Base-by-base conservation (phyloP, 1,140 invertebrate genomes). In the Papilio dardanus region DNA sequence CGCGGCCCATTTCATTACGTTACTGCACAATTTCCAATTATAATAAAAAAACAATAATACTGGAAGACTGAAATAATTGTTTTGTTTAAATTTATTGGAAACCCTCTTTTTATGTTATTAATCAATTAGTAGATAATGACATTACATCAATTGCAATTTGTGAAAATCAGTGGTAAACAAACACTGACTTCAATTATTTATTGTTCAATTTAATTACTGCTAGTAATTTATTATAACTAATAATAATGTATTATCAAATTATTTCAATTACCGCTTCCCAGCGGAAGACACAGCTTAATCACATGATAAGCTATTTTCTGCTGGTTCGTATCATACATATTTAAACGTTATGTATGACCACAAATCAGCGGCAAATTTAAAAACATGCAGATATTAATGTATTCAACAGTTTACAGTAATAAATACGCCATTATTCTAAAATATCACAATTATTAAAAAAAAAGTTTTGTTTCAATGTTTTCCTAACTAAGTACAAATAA, bases 391-490 rank as follows among this genome's bases (percentile, higher is more conserved):
- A 58, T 58, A 58, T 58, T 58, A 28, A 58, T 58, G 54, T 30
- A 24, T 12, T 58, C 21, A 28, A 58, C 24, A 58, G 24, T 58
- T 28, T 12, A 28, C 2, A 30, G 54, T 14, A 58, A 24, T 58
- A 58, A 58, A 28, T 58, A 58, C 54, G 10, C 21, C 10, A 58
- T 58, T 58, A 58, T 28, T 28, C 54, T 58, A 58, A 58, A 58
- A 58, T 58, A 58, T 58, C 54, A 58, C 54, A 58, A 58, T 50
- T 19, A 50, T 58, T 21, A 58, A 58, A 58, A 58, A 58, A 58
- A 58, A 28, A 58, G 21, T 10, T 54, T 24, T 58, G 19, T 54
- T 2, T 21, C 12, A 21, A 54, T 54, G 6, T 21, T 54, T 54
- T 54, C 50, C 50, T 54, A 54, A 24, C 50, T 58, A 58, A 58